Base-by-base conservation (phyloP, 2,888 invertebrate species). In the Ypsolopha scabrella region DNA sequence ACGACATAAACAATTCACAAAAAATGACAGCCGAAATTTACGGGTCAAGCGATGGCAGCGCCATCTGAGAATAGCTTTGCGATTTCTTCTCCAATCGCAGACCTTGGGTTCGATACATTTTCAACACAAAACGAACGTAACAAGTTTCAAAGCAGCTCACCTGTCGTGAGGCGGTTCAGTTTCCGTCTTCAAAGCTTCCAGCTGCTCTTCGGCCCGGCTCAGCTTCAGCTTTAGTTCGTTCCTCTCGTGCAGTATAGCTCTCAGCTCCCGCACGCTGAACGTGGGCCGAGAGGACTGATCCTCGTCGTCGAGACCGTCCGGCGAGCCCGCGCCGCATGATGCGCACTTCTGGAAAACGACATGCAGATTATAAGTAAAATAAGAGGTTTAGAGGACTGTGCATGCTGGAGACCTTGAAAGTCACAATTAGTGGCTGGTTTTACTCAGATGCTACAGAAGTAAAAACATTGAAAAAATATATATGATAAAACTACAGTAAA, bases 201-300 rank as follows among this genome's bases (percentile, higher is more conserved):
- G 78, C 78, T 98, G 97, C 64, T 98, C 97, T 75, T 97, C 96
- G n/a, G 98, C 90, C 69, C 96, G 94, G 67, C 94, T 93, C 50
- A 99, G 92, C 68, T 93, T 91, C n/a, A 95, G 92, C 70, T 97
- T 96, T 51, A 98, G 88, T 71, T 96, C 95, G 80, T 98, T 98
- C 54, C 98, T 89, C 82, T 99, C 98, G 72, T 94, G 92, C 34
- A 97, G 81, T 58, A 97, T 95, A 64, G 94, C 94, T 61, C 94
- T 91, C 24, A 97, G 85, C 71, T 97, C 96, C 49, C 92, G 88
- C 53, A 94, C 82, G 58, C 80, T 83, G 69, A 75, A 83, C n/a
- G 78, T 77, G 1, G 81, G 80, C 57, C 67, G 69, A 1, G 70
- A 70, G 0, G 77, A 73, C 53, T 79, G 80, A 55, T 79, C 80